phyloP scores from a whole-genome alignment of 2,113 vertebrate species.

The Girardinichthys multiradiatus region DNA sequence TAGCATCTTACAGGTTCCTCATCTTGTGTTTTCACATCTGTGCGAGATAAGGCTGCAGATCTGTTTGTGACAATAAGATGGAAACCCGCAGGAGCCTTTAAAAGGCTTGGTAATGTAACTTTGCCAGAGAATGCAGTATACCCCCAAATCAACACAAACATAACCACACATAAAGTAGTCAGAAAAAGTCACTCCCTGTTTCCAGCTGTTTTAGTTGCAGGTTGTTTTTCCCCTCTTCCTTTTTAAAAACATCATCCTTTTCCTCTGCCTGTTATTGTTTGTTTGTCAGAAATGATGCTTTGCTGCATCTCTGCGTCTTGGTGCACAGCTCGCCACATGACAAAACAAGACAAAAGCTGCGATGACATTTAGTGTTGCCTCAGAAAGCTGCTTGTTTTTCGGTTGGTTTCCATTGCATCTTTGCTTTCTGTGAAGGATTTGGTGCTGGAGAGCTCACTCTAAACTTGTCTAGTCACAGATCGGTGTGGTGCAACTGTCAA shows the following conservation, averaged over 20 bases:
- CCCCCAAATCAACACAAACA: constrained; percentile 18
- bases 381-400: constrained; percentile 10
- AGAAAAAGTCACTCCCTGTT: constrained; percentile 58
- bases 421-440: constrained; percentile 22
- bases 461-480: neutral
- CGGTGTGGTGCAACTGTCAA: constrained; percentile 6
- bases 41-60: constrained; percentile 23
- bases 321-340: constrained; percentile 35
- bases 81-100: constrained; percentile 29
- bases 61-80: constrained; percentile 26
- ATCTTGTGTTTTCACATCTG: constrained; percentile 30
- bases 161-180: constrained; percentile 14
- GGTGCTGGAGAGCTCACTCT: neutral
- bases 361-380: constrained; percentile 30
- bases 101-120: constrained; percentile 7
- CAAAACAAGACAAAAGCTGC: constrained; percentile 29
- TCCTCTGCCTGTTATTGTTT: constrained; percentile 42
- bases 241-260: constrained; percentile 31
- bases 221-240: constrained; percentile 27
- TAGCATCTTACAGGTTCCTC: constrained; percentile 32
- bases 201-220: constrained; percentile 57
- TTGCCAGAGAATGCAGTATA: constrained; percentile 20
- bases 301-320: constrained; percentile 15
- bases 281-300: constrained; percentile 16
- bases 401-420: constrained; percentile 15